phyloP scores from a whole-genome alignment of 2,888 invertebrate genomes.

The Ctenicera cuprea region DNA sequence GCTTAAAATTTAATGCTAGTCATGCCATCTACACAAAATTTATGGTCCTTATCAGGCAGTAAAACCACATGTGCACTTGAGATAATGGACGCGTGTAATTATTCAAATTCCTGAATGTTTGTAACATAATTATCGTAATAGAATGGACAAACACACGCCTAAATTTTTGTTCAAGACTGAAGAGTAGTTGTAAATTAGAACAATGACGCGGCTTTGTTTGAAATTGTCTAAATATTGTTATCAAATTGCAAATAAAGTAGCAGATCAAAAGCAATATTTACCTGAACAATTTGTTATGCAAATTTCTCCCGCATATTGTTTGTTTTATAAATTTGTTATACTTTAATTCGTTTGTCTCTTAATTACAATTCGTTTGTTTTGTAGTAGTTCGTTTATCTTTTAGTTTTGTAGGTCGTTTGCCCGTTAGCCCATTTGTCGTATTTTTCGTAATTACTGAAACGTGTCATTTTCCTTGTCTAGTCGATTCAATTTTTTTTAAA shows the following conservation, averaged over 20 bases:
- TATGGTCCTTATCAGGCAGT: no score
- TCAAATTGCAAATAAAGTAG: conserved; percentile 5
- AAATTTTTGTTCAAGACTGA: background rate
- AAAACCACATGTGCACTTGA: background rate
- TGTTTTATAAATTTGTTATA: background rate
- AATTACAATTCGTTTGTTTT: no score
- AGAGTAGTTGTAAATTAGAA: background rate
- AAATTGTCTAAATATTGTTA: background rate
- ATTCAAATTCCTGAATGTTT: background rate
- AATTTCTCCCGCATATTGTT: background rate
- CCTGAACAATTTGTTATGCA: background rate
- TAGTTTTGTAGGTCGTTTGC: no score
- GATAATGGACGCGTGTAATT: background rate
- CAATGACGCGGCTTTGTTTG: background rate
- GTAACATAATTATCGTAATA: background rate
- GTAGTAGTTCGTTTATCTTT: no score
- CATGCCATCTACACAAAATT: no score
- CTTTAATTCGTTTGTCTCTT: no score
- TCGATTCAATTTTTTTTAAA: no score
- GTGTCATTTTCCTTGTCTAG: no score
- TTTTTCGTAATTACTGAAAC: no score
- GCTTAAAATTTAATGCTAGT: no score
- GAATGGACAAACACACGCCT: conserved; percentile 4
- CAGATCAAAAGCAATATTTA: no score
- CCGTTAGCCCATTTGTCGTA: no score